Conservation (phyloP, 2,113 vertebrate species). For the Alethe castanea region DNA sequence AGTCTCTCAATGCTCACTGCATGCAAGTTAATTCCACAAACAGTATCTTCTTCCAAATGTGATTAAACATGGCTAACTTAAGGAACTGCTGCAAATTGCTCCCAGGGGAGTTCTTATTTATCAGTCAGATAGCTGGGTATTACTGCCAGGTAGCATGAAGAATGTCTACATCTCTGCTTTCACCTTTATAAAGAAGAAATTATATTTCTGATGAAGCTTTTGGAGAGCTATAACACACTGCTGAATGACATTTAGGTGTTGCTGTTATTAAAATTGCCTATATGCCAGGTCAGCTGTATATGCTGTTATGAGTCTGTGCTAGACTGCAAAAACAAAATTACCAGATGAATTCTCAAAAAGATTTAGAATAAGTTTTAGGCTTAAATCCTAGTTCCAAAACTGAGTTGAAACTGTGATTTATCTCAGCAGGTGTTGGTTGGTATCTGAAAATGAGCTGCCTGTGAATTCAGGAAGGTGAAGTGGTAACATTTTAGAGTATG, state of each 20-base stretch:
- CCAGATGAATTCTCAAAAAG: neutral
- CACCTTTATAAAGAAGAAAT: neutral
- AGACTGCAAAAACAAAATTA: neutral
- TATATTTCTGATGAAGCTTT: neutral
- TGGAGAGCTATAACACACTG: neutral
- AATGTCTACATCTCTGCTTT: neutral
- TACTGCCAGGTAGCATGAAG: neutral
- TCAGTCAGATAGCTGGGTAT: neutral
- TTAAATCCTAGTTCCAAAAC: neutral
- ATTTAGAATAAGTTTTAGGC: neutral
- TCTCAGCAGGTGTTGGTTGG: neutral
- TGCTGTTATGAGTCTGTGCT: neutral
- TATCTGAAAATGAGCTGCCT: neutral
- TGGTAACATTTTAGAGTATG: rapidly evolving
- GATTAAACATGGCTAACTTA: neutral
- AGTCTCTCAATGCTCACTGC: neutral
- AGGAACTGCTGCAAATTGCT: neutral
- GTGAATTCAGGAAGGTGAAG: neutral
- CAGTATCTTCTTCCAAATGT: neutral
- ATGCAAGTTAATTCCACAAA: neutral
- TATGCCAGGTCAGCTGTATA: neutral
- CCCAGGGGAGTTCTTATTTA: neutral
- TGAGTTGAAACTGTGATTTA: neutral
- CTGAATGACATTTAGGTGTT: neutral
- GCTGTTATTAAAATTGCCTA: neutral